Conservation (phyloP, 2,888 invertebrate genomes). For the Nomada fucata region DNA sequence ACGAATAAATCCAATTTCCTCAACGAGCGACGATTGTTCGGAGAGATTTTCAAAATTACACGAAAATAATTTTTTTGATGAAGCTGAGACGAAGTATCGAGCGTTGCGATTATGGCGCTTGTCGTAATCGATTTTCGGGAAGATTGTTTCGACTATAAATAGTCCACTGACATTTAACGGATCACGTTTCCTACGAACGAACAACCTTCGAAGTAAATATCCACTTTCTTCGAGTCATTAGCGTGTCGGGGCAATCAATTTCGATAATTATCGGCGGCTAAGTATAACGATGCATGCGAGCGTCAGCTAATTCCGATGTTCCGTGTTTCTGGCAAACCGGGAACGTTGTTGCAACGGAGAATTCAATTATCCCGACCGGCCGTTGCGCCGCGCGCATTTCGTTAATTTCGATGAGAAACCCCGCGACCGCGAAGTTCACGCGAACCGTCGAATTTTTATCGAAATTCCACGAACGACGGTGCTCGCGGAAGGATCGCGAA, state of each 20-base stretch:
- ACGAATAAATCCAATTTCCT: too few species aligned
- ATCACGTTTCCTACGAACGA: conserved; percentile 39
- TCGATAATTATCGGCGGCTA: conserved; percentile 54
- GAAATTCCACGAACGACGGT: too few species aligned
- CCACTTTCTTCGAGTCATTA: conserved; percentile 53
- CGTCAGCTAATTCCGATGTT: conserved; percentile 47
- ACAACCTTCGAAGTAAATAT: conserved; percentile 61
- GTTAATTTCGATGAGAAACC: conserved; percentile 20
- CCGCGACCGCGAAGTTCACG: background rate
- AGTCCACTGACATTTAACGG: conserved; percentile 47
- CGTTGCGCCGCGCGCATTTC: conserved; percentile 8
- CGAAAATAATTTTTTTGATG: too few species aligned
- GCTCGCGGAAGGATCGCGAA: too few species aligned
- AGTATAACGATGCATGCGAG: conserved; percentile 46
- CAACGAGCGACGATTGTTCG: too few species aligned
- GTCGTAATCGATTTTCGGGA: background rate
- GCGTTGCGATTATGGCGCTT: background rate
- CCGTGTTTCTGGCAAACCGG: conserved; percentile 24
- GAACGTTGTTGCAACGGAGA: conserved; percentile 39
- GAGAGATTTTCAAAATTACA: too few species aligned
- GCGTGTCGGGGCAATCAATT: conserved; percentile 60
- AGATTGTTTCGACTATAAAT: conserved; percentile 37
- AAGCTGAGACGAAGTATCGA: background rate
- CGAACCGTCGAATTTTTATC: too few species aligned
- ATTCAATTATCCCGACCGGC: conserved; percentile 41